phyloP scores from a whole-genome alignment of 2,888 invertebrate species.

The Liodrosophila aerea region DNA sequence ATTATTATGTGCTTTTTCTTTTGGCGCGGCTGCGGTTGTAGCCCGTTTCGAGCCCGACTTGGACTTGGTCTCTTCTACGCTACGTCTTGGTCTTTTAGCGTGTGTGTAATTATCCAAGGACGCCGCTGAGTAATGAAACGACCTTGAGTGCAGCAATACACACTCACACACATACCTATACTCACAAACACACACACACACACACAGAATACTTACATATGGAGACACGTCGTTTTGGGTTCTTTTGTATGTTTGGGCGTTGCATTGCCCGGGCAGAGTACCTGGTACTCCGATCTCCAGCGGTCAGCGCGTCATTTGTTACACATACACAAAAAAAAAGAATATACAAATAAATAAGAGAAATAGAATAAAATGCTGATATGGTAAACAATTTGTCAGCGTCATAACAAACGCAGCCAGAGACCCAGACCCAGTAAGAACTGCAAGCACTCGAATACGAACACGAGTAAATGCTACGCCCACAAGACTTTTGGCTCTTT shows the following conservation, averaged over 20 bases:
- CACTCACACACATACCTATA: slow-evolving; percentile 22
- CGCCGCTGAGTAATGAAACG: slow-evolving; percentile 78
- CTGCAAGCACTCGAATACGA: neutral
- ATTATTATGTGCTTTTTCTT: slow-evolving; percentile 63
- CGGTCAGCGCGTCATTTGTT: slow-evolving; percentile 65
- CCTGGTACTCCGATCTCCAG: slow-evolving; percentile 6
- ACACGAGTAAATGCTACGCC: no score
- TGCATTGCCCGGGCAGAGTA: slow-evolving; percentile 14
- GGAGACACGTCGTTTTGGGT: slow-evolving; percentile 22
- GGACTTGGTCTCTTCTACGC: slow-evolving; percentile 34
- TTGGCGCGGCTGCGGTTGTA: slow-evolving; percentile 38
- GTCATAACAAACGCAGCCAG: slow-evolving; percentile 52
- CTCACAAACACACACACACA: slow-evolving; percentile 12
- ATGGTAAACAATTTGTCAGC: slow-evolving; percentile 76
- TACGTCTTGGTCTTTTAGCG: slow-evolving; percentile 58
- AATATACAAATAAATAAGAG: slow-evolving; percentile 59
- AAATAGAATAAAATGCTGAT: slow-evolving; percentile 40
- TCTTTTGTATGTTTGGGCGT: slow-evolving; percentile 68
- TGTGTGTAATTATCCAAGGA: slow-evolving; percentile 80
- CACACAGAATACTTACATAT: slow-evolving; percentile 32
- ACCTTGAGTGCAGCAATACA: slow-evolving; percentile 73
- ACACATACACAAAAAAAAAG: slow-evolving; percentile 66
- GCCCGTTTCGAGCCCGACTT: slow-evolving; percentile 22
- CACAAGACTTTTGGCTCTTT: no score
- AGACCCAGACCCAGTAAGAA: slow-evolving; percentile 15